A percentile compares a stretch with the other conserved stretches of the same genome.
Conservation (phyloP, 64 coral and sea anemone genomes). For the Actinia equina region DNA sequence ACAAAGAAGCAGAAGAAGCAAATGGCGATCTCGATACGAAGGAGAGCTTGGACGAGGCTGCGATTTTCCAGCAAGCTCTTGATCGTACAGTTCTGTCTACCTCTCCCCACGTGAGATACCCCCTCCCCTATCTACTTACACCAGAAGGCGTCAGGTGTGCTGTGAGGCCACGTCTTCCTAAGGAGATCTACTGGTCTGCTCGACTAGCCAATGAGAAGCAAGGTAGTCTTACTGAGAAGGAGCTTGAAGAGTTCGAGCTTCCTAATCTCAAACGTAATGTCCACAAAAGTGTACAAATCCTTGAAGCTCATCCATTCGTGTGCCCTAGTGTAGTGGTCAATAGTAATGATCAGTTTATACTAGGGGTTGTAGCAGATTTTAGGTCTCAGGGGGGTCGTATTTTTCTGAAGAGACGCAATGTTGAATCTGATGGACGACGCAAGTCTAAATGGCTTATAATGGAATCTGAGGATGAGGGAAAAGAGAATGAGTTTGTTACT, state of each 20-base stretch:
- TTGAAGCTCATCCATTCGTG: constrained; percentile 61
- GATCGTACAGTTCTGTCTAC: constrained; percentile 61
- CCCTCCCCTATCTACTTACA: constrained; percentile 75
- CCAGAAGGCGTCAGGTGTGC: constrained; percentile 60
- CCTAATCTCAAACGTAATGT: constrained; percentile 21
- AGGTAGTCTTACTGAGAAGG: constrained; percentile 43
- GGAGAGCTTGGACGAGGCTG: background rate
- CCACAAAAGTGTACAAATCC: constrained; percentile 39
- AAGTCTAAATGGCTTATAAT: constrained; percentile 12
- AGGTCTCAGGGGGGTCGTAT: constrained; percentile 88
- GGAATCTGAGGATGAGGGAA: background rate
- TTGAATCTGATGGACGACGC: background rate
- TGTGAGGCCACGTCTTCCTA: constrained; percentile 57
- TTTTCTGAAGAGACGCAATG: constrained; percentile 18
- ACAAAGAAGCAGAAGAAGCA: background rate
- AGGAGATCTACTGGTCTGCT: constrained; percentile 82
- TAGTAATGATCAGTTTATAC: constrained; percentile 36
- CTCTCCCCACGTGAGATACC: constrained; percentile 79
- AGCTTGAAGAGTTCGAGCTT: constrained; percentile 66
- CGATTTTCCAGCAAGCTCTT: constrained; percentile 49
- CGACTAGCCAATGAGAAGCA: constrained; percentile 21
- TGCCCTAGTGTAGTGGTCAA: constrained; percentile 54
- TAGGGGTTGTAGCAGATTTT: constrained; percentile 65
- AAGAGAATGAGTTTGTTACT: background rate
- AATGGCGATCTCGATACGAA: background rate